Base-by-base conservation (phyloP, 1,140 invertebrate genomes). In the Diorhabda elongata region DNA sequence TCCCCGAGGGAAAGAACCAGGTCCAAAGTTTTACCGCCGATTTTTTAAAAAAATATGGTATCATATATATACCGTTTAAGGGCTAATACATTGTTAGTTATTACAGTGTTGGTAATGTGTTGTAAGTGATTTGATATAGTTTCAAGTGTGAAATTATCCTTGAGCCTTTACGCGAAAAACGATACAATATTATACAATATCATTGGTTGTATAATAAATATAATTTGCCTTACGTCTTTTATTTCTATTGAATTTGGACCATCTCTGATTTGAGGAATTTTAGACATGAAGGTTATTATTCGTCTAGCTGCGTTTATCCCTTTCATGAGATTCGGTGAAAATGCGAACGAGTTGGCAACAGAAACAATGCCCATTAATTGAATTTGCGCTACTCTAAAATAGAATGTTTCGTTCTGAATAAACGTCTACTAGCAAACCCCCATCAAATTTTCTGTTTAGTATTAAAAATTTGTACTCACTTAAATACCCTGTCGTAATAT, bases 321-420 rank as follows among this genome's bases (percentile, higher is more conserved):
- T 73, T 91, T 92, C 61, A 90, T 89, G 75, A 94, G 93, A 80
- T 96, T 96, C 0, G 94, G 93, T 3, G 93, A 91, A 78, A 92
- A 94, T 2, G 92, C 90, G n/a, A 94, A 81, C 0, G 92, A 89
- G 76, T 95, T 91, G 0, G 92, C 93, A 77, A 96, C 84, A 86
- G 93, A 92, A 89, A 91, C 92, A 0, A 92, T 91, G 2, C 94
- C 94, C 75, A 95, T 91, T 52, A 96, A 88, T 8, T 96, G 81
- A 0, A 91, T 88, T 79, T 94, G 90, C 6, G 92, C 91, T 9
- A 96, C 92, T 79, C 91, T 93, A 59, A 58, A 59, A 65, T 7
- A 44, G 44, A 47, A 44, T 44, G 2, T 60, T 60, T 4, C 2
- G 47, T 52, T 52, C 4, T 52, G 6, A 52, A 52, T 11, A 26